These are phyloP conservation scores for Picathartes gymnocephalus DNA, from an alignment of 2,113 vertebrate genomes.

Conservation along the genomic window DNA sequence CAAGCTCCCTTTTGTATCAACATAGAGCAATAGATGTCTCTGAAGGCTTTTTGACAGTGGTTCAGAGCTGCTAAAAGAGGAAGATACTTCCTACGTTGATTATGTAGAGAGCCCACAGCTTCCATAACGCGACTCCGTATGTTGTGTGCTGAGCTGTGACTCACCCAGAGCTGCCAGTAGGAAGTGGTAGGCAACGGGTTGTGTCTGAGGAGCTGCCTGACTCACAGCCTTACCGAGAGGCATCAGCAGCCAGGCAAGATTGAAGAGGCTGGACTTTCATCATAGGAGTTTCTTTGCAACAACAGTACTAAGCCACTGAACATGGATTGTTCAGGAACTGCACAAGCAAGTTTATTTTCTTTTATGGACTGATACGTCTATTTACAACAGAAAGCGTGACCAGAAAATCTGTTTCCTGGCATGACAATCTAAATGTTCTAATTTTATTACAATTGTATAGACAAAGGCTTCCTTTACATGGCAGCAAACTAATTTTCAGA, in stretches of 20 bases:
- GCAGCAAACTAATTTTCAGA: not conserved
- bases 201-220: constrained; percentile 26
- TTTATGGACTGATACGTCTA: not conserved
- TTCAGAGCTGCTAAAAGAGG: not conserved
- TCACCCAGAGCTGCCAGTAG: not conserved
- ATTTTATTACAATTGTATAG: not conserved
- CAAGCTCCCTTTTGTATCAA: not conserved
- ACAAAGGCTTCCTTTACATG: not conserved
- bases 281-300: not conserved
- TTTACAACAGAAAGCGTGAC: not conserved
- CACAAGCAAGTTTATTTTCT: not conserved
- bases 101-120: not conserved
- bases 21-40: not conserved
- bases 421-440: not conserved
- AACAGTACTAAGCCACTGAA: not conserved
- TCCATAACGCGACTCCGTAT: not conserved
- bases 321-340: not conserved
- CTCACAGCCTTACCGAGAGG: not conserved
- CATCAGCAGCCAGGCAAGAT: not conserved
- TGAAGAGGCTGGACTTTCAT: not conserved
- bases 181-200: not conserved
- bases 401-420: not conserved
- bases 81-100: not conserved
- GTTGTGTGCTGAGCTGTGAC: not conserved
- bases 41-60: not conserved